Conservation (phyloP, 1,140 invertebrate species). For the Rhopalosiphum padi region DNA sequence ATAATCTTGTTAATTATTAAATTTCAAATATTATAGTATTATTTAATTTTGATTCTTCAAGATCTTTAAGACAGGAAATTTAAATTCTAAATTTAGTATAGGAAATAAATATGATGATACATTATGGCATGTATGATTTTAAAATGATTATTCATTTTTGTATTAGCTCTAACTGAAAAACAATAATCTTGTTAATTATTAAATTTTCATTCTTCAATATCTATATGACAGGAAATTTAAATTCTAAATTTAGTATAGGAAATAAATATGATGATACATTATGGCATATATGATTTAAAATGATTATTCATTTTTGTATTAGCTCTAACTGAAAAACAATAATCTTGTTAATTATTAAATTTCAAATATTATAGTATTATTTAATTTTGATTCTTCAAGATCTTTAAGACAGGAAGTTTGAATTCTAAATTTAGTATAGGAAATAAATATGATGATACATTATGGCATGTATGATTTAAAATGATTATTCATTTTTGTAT, state of each 20-base stretch:
- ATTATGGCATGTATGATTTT: conserved; percentile 9
- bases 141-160: conserved; percentile 38
- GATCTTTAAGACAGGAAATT: no score
- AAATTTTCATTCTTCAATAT: not conserved
- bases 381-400: no score
- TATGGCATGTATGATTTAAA: conserved; percentile 26
- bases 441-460: conserved; percentile 2
- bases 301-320: conserved; percentile 46
- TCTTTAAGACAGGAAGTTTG: no score
- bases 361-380: no score
- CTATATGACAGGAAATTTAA: no score
- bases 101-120: not conserved
- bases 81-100: not conserved
- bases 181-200: no score
- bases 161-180: conserved; percentile 18
- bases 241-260: no score
- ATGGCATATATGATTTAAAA: not conserved
- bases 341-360: no score
- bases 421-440: not conserved
- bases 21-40: no score
- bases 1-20: no score
- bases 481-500: conserved; percentile 45
- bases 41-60: no score
- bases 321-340: conserved; percentile 33
- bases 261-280: not conserved